Evolutionary conservation across 2,888 invertebrate genomes (phyloP), one percentile per base, ranked within the genome.

Genomic region (Microctonus hyperodae): DNA sequence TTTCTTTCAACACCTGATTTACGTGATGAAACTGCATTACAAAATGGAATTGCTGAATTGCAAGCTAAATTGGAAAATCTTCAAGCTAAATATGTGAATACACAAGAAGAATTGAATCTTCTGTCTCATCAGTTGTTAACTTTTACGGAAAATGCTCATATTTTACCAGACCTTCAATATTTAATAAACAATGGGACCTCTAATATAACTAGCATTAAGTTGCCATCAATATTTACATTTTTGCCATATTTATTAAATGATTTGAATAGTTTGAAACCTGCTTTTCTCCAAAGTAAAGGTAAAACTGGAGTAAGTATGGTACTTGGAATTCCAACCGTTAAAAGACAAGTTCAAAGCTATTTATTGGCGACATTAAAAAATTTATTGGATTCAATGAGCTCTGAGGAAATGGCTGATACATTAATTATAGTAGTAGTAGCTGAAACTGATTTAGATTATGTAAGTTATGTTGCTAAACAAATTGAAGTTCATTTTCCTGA

Each of bases 271-370:
- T 85, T 96, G 64, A 87, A 90, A 65, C 94, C 96, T 1, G 92
- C 92, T 10, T 92, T 91, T 82, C 87, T 92, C 74, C 87, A 94
- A 82, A 92, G 91, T 35, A 90, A 90, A 70, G 91, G 90, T 1
- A 87, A 93, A 65, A 87, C 87, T 9, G 92, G 92, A 72, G 93
- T 92, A 0, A 92, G 94, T 58, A 88, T 96, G 69, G 94, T 96
- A 0, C 86, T 97, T 57, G 97, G 95, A 0, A 88, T 97, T 69
- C 97, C 97, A 0, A 97, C 97, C 0, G 96, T 97, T 6, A 91
- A 91, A 75, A 86, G 97, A 50, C 94, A 95, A 72, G 93, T 94
- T 74, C 94, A 96, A 79, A 92, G 89, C 73, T 97, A 97, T 84
- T 86, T 97, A 44, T 86, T 94, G 83, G 88, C 92, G 28, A 97